Conservation (phyloP, 2,113 vertebrate species). For the human (Homo sapiens) region DNA sequence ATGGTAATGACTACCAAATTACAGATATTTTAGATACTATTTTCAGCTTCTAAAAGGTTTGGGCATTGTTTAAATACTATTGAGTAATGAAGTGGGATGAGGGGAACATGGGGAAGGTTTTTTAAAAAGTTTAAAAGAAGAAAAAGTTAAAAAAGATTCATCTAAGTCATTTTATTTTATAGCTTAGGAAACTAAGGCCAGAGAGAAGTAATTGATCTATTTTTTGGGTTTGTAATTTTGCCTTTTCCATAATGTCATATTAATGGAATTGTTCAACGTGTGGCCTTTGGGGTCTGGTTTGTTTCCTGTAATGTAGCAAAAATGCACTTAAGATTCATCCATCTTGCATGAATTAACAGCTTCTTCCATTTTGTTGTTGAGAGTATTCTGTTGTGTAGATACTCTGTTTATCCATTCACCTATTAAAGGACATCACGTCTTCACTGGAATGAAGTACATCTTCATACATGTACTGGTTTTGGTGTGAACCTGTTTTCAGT, state of each 20-base stretch:
- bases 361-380: not conserved
- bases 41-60: not conserved
- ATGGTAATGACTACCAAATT: not conserved
- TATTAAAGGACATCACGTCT: not conserved
- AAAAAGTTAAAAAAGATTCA: not conserved
- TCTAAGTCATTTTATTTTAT: conserved; percentile 5
- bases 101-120: not conserved
- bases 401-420: not conserved
- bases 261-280: not conserved
- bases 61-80: not conserved
- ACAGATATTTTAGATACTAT: not conserved
- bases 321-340: conserved; percentile 4
- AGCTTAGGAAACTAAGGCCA: not conserved
- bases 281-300: not conserved
- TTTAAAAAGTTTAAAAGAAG: not conserved
- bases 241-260: not conserved
- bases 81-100: not conserved
- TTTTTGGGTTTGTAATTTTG: not conserved
- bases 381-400: not conserved
- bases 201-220: not conserved
- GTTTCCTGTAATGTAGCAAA: not conserved
- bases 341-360: conserved; percentile 15
- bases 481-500: not conserved
- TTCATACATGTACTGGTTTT: not conserved
- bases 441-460: not conserved